These are phyloP conservation scores for Diceros bicornis DNA, from an alignment of 2,797 vertebrate genomes.

Conservation along the genomic window DNA sequence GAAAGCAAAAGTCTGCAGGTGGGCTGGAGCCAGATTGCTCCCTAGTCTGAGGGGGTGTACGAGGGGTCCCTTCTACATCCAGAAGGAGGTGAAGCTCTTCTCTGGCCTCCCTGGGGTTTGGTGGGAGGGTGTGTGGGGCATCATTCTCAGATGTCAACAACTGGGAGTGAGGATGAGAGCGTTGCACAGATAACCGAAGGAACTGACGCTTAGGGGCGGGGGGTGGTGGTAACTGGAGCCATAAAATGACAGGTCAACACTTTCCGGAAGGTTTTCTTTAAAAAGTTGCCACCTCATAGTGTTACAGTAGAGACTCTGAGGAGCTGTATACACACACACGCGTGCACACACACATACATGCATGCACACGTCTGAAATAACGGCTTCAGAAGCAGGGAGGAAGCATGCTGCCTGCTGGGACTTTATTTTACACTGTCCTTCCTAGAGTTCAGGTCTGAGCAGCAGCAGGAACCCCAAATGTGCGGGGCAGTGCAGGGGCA, in stretches of 20 bases:
- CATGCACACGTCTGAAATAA: neutral
- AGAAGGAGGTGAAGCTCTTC: neutral
- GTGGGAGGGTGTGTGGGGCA: neutral
- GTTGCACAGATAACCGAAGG: too few relatives aligned
- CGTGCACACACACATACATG: too few relatives aligned
- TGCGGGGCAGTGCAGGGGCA: rapidly evolving
- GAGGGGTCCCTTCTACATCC: neutral
- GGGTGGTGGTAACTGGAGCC: neutral
- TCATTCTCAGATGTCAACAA: too few relatives aligned
- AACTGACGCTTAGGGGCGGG: neutral
- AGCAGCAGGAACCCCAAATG: neutral
- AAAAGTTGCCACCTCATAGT: neutral
- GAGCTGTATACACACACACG: neutral
- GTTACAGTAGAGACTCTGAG: neutral
- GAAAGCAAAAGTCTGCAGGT: neutral
- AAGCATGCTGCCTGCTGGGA: neutral
- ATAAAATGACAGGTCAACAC: neutral
- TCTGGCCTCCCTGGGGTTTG: neutral
- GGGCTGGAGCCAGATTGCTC: neutral
- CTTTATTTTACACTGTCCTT: neutral
- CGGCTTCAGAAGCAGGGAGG: neutral
- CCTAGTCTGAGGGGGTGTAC: too few relatives aligned
- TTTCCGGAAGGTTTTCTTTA: neutral
- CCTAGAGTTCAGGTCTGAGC: neutral
- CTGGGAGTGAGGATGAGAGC: neutral